These are phyloP conservation scores for Lochmaea crataegi DNA, from an alignment of 2,888 invertebrate species.

Conservation along the genomic window DNA sequence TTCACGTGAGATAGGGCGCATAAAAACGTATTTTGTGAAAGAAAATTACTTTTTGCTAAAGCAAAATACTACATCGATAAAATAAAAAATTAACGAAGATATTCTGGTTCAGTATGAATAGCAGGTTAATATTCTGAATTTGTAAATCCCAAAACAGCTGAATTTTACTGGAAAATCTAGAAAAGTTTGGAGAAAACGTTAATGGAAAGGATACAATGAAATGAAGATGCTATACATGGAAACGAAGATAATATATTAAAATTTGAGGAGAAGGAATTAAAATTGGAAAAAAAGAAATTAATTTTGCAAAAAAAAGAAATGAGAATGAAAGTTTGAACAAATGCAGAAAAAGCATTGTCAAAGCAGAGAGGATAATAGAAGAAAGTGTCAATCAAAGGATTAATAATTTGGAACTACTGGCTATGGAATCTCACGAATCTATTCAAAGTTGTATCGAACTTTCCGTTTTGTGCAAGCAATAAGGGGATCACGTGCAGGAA, in stretches of 20 bases:
- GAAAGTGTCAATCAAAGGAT: constrained; percentile 9
- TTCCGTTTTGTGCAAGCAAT: neutral
- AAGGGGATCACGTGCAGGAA: too few species aligned
- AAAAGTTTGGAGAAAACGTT: constrained; percentile 8
- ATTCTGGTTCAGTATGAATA: constrained; percentile 13
- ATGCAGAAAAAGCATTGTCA: constrained; percentile 19
- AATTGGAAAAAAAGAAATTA: constrained; percentile 17
- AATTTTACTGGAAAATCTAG: constrained; percentile 17
- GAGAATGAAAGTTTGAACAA: constrained; percentile 20
- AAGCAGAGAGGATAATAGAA: constrained; percentile 1
- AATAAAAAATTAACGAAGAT: constrained; percentile 19
- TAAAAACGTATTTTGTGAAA: constrained; percentile 20
- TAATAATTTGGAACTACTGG: constrained; percentile 16
- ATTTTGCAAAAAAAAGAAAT: neutral
- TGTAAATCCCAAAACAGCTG: constrained; percentile 21
- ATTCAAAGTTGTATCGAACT: constrained; percentile 25
- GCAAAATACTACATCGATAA: constrained; percentile 17
- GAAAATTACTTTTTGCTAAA: constrained; percentile 8
- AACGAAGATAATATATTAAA: constrained; percentile 4
- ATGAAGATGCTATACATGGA: constrained; percentile 18
- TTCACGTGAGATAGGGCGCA: neutral
- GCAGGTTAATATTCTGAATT: constrained; percentile 18
- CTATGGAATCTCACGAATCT: constrained; percentile 22
- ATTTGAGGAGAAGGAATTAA: neutral
- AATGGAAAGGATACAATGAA: constrained; percentile 8